Conservation (phyloP, 2,888 invertebrate species). For the Eristalis tenax region DNA sequence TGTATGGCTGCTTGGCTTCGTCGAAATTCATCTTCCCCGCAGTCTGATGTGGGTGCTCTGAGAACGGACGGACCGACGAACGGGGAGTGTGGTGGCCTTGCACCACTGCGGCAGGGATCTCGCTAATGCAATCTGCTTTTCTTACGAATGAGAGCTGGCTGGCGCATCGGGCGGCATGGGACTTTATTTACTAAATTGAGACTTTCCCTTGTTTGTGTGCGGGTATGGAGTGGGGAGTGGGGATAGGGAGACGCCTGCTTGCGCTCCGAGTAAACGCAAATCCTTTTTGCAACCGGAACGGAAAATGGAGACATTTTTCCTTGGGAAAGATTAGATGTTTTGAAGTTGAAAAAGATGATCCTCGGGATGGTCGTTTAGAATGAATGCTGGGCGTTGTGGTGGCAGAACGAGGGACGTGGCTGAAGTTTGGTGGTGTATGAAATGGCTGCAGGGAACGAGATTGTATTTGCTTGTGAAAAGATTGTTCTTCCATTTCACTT, state of each 20-base stretch:
- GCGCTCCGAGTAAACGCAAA: slow-evolving; percentile 40
- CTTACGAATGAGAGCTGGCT: slow-evolving; percentile 41
- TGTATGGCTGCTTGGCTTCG: slow-evolving; percentile 50
- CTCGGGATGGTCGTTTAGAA: slow-evolving; percentile 55
- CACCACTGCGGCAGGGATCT: slow-evolving; percentile 49
- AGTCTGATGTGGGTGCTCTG: neutral
- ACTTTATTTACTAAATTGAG: slow-evolving; percentile 68
- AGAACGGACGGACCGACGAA: neutral
- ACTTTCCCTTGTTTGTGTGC: slow-evolving; percentile 22
- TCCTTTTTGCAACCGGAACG: slow-evolving; percentile 32
- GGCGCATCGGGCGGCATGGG: slow-evolving; percentile 39
- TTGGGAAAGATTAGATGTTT: slow-evolving; percentile 61
- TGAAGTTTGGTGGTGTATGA: slow-evolving; percentile 9
- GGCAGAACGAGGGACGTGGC: slow-evolving; percentile 3
- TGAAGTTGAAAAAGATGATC: slow-evolving; percentile 61
- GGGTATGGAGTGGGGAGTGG: too few relatives aligned
- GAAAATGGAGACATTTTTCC: slow-evolving; percentile 63
- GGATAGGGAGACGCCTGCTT: too few relatives aligned
- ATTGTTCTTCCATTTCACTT: neutral
- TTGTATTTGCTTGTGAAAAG: slow-evolving; percentile 3
- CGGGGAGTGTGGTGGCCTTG: neutral
- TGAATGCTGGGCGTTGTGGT: slow-evolving; percentile 32
- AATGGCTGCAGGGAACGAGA: slow-evolving; percentile 31
- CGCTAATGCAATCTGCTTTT: slow-evolving; percentile 64
- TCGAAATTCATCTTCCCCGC: slow-evolving; percentile 43